Conservation (phyloP, 2,888 invertebrate species). For the Frankliniella intonsa region DNA sequence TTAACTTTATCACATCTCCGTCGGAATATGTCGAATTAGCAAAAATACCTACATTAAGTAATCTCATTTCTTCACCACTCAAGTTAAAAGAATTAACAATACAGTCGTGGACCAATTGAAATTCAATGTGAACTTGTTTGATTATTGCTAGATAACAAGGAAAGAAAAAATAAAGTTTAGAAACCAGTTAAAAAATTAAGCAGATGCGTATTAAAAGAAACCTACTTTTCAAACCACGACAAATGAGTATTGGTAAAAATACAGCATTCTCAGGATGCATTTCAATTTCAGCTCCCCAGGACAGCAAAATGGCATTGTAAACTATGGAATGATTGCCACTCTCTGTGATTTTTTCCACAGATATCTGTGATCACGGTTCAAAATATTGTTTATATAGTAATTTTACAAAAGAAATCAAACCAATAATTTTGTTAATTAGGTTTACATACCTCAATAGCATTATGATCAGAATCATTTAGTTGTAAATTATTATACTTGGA, state of each 20-base stretch:
- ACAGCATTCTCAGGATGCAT: neutral
- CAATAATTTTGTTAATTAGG: neutral
- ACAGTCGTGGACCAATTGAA: neutral
- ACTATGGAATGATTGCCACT: neutral
- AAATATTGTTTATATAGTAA: neutral
- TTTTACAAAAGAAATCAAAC: neutral
- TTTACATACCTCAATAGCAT: conserved; percentile 31
- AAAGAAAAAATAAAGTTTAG: neutral
- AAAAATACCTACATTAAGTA: neutral
- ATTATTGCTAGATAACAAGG: neutral
- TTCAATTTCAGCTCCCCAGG: conserved; percentile 1
- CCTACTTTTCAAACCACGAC: neutral
- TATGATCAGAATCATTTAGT: conserved; percentile 22
- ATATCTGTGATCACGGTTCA: conserved; percentile 22
- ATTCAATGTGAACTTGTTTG: neutral
- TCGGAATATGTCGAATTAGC: neutral
- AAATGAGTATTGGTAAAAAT: neutral
- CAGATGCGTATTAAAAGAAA: neutral
- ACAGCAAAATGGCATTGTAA: conserved; percentile 30
- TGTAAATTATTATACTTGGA: neutral
- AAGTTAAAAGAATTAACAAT: neutral
- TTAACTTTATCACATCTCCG: neutral
- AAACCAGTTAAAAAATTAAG: neutral
- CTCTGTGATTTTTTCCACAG: neutral
- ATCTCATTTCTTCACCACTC: neutral